Evolutionary conservation across 1,140 invertebrate genomes (phyloP).

Genomic region (Lucilia cuprina): DNA sequence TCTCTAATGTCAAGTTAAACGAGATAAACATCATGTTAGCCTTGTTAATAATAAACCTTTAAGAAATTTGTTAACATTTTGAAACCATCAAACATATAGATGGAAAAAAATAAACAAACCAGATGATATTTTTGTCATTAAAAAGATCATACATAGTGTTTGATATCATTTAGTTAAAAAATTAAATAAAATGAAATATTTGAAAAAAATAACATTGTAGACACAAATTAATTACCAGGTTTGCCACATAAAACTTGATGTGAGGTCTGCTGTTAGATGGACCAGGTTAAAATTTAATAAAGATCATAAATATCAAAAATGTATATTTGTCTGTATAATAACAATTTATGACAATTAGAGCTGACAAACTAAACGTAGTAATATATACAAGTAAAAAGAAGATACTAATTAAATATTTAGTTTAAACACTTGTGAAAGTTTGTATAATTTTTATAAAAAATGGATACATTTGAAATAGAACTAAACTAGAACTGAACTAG

Average conservation of each 20-base stretch:
- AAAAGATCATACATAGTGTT: conserved; percentile 5
- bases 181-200: neutral
- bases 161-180: neutral
- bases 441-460: too few relatives aligned
- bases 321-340: neutral
- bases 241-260: conserved; percentile 13
- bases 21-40: conserved; percentile 24
- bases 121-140: conserved; percentile 30
- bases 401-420: neutral
- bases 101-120: neutral
- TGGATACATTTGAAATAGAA: too few relatives aligned
- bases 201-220: neutral
- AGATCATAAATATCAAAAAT: neutral
- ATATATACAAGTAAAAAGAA: too few relatives aligned
- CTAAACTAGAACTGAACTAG: too few relatives aligned
- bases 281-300: neutral
- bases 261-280: neutral
- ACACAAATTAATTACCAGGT: conserved; percentile 31
- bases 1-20: conserved; percentile 19
- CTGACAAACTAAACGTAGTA: neutral
- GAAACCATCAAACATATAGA: neutral
- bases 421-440: too few relatives aligned
- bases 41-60: neutral
- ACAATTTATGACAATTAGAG: neutral
- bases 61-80: conserved; percentile 19